Evolutionary conservation across 2,888 invertebrate genomes (phyloP).

Genomic region (Amblyjoppa fuscipennis): DNA sequence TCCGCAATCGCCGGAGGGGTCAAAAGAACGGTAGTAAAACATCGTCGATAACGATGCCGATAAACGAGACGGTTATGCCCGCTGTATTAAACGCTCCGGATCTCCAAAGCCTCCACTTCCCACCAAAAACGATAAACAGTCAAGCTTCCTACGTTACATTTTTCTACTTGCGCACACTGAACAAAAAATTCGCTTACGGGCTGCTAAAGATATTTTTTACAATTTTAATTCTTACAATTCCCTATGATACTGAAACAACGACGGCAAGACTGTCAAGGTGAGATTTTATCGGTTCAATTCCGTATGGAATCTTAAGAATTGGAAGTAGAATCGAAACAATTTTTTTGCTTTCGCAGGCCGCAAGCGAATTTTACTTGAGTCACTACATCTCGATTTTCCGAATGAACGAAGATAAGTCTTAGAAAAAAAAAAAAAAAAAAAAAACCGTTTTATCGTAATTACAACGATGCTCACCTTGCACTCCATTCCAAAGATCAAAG

Average conservation of each 20-base stretch:
- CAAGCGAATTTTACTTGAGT: not conserved
- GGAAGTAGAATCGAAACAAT: not conserved
- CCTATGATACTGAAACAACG: no score
- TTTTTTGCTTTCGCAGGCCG: no score
- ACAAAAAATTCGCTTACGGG: not conserved
- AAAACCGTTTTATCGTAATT: constrained; percentile 4
- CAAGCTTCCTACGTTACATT: not conserved
- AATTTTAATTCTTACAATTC: not conserved
- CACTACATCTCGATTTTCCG: not conserved
- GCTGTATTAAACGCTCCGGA: not conserved
- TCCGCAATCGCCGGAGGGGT: constrained; percentile 33
- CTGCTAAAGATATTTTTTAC: not conserved
- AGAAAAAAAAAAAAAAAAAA: not conserved
- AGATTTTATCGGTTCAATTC: no score
- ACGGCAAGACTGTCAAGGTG: no score
- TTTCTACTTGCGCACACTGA: not conserved
- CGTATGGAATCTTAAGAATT: not conserved
- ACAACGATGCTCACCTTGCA: constrained; percentile 36
- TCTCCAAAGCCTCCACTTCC: not conserved
- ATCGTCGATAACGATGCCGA: constrained; percentile 34
- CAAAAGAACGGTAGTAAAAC: constrained; percentile 39
- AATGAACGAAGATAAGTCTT: not conserved
- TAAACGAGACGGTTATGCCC: constrained; percentile 10
- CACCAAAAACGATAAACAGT: not conserved
- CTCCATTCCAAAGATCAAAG: constrained; percentile 13